phyloP scores from a whole-genome alignment of 35 echinoderm and acorn worm genomes.

The Lytechinus variegatus region DNA sequence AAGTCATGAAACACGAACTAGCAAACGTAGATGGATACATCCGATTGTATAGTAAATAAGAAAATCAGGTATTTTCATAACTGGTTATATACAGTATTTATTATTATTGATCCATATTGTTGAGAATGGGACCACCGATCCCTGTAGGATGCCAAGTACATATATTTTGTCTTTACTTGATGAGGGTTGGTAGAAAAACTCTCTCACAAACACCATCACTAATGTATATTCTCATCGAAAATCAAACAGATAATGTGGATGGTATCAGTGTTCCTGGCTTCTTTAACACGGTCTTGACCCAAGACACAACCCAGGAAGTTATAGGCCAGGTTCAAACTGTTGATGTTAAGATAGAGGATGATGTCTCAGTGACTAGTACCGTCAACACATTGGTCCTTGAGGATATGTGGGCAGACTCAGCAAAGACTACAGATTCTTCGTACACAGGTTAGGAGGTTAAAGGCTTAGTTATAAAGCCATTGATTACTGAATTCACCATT shows the following conservation, averaged over 20 bases:
- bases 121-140: no score
- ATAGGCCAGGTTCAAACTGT: neutral
- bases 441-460: neutral
- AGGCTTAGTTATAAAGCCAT: neutral
- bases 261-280: slow-evolving; percentile 34
- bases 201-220: no score
- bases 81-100: no score
- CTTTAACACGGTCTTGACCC: neutral
- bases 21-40: no score
- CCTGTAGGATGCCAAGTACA: no score
- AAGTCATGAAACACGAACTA: no score
- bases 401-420: slow-evolving; percentile 6
- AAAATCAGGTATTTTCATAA: no score
- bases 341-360: neutral
- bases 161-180: no score
- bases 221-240: neutral
- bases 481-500: no score
- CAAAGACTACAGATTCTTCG: neutral
- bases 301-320: neutral
- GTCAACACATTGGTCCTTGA: slow-evolving; percentile 9
- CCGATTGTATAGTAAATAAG: no score
- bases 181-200: no score
- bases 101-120: no score
- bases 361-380: neutral
- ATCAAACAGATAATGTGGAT: neutral